Percentiles rank a stretch among this genome's conserved stretches.
Conservation (phyloP, 2,113 vertebrate genomes). For the Corvus cornix region DNA sequence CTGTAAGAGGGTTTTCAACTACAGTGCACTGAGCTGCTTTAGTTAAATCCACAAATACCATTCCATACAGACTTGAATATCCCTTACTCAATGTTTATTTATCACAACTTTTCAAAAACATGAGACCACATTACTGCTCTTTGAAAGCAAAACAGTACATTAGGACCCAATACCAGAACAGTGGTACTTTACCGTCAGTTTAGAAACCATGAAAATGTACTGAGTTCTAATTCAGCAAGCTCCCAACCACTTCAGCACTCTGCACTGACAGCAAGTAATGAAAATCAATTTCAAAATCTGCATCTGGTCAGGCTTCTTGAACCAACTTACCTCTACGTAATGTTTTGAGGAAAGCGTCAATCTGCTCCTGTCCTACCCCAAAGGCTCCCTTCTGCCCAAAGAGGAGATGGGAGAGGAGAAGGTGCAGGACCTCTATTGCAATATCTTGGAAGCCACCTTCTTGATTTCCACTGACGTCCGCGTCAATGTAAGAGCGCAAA, state of each 20-base stretch:
- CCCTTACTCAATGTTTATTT: not conserved
- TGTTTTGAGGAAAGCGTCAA: conserved; percentile 98
- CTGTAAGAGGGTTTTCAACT: not conserved
- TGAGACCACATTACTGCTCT: not conserved
- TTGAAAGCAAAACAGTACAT: not conserved
- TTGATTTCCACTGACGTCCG: conserved; percentile 96
- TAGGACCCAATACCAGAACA: not conserved
- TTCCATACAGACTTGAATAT: not conserved
- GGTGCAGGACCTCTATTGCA: conserved; percentile 99
- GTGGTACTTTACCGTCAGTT: not conserved
- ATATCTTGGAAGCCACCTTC: conserved; percentile 99
- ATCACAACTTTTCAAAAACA: not conserved
- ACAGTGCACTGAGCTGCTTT: not conserved
- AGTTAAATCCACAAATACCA: not conserved
- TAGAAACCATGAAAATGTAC: not conserved
- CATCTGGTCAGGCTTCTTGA: not conserved
- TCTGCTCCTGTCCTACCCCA: conserved; percentile 98
- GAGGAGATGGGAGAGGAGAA: conserved; percentile 98
- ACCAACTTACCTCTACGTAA: conserved; percentile 91
- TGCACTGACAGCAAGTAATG: not conserved
- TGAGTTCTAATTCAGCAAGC: not conserved
- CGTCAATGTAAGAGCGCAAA: conserved; percentile 97
- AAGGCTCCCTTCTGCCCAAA: conserved; percentile 99
- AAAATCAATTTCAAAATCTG: not conserved
- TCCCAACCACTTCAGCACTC: not conserved